Percentiles rank a stretch among this genome's conserved stretches.
phyloP scores from a whole-genome alignment of 2,888 invertebrate species.

The Aphidius colemani region DNA sequence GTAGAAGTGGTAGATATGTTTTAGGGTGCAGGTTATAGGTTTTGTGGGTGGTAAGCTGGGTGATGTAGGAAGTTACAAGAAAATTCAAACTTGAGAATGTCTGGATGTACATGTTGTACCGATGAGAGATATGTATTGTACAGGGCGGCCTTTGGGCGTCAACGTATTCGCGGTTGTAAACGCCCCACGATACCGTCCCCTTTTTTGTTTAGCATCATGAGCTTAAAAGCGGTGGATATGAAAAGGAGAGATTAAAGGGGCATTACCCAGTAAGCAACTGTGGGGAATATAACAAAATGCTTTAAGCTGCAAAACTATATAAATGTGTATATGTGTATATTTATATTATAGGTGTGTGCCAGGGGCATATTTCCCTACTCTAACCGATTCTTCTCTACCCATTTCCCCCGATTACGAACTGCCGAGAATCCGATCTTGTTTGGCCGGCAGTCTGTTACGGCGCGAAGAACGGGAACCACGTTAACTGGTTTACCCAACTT shows the following conservation, averaged over 20 bases:
- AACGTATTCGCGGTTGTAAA: constrained; percentile 43
- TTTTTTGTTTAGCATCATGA: not conserved
- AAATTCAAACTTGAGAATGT: constrained; percentile 31
- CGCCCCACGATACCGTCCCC: constrained; percentile 43
- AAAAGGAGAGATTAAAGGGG: constrained; percentile 15
- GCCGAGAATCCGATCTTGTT: constrained; percentile 47
- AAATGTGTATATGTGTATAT: not conserved
- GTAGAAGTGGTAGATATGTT: too few species aligned
- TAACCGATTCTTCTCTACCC: constrained; percentile 28
- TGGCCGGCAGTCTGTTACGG: constrained; percentile 58
- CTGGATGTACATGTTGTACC: constrained; percentile 42
- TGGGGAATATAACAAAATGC: constrained; percentile 16
- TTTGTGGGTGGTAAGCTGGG: constrained; percentile 9
- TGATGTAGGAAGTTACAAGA: constrained; percentile 35
- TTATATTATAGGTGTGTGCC: not conserved
- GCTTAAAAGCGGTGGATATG: constrained; percentile 1
- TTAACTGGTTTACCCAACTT: constrained; percentile 47
- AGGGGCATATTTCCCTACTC: constrained; percentile 10
- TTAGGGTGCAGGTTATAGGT: too few species aligned
- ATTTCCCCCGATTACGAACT: constrained; percentile 43
- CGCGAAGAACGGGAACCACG: constrained; percentile 60
- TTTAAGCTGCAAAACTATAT: too few species aligned
- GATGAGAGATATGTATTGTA: constrained; percentile 25
- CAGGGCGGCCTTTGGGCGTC: constrained; percentile 53
- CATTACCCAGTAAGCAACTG: constrained; percentile 7